phyloP scores from a whole-genome alignment of 2,113 vertebrate species.

The Caracal caracal region DNA sequence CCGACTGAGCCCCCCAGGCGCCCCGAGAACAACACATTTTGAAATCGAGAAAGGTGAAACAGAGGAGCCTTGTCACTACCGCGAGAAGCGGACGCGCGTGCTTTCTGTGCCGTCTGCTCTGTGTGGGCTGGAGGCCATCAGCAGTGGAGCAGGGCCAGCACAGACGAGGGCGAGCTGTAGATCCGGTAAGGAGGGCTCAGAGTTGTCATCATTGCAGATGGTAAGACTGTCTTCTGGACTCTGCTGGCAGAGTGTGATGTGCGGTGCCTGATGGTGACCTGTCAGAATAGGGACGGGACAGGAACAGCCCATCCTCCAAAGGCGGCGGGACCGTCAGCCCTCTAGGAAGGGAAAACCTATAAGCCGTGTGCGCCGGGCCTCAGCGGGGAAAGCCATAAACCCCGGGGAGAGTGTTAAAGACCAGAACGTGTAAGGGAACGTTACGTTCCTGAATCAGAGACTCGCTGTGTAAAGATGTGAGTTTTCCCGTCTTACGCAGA shows the following conservation, averaged over 20 bases:
- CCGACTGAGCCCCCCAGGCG: too few relatives aligned
- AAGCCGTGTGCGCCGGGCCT: not conserved
- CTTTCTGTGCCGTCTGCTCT: too few relatives aligned
- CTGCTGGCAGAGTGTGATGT: rapidly evolving
- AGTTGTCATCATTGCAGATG: not conserved
- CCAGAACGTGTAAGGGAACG: rapidly evolving
- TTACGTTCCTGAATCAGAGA: too few relatives aligned
- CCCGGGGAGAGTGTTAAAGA: not conserved
- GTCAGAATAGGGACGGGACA: rapidly evolving
- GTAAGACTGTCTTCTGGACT: not conserved
- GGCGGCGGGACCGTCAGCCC: rapidly evolving
- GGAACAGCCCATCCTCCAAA: too few relatives aligned
- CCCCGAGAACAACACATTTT: too few relatives aligned
- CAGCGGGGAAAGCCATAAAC: too few relatives aligned
- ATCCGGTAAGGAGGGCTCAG: not conserved
- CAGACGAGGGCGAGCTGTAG: not conserved
- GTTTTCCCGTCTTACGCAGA: not conserved
- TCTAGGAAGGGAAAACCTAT: not conserved
- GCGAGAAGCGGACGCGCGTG: not conserved
- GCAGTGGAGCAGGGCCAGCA: rapidly evolving
- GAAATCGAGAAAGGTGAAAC: not conserved
- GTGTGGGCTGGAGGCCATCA: not conserved
- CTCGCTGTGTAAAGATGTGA: not conserved
- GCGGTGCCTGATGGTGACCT: rapidly evolving
- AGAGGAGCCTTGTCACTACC: not conserved